Conservation (phyloP, 2,888 invertebrate genomes). For the Geophilus truncorum region DNA sequence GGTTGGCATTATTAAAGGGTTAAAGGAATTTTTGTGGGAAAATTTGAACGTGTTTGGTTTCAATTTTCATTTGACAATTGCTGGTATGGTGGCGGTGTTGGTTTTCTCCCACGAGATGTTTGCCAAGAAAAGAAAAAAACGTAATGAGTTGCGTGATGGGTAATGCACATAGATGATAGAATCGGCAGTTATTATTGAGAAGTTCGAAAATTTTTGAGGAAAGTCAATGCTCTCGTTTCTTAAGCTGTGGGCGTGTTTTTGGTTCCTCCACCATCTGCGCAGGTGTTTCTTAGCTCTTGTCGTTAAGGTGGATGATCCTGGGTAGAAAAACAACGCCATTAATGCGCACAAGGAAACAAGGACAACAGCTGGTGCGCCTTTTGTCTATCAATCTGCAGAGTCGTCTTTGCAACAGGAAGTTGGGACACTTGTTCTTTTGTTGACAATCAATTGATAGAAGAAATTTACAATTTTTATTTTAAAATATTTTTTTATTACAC, state of each 20-base stretch:
- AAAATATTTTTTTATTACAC: too few species aligned
- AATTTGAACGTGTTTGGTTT: neutral
- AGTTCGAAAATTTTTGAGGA: neutral
- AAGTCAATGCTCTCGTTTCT: conserved; percentile 23
- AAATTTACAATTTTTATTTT: neutral
- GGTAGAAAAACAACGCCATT: conserved; percentile 22
- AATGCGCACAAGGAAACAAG: conserved; percentile 22
- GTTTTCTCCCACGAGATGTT: neutral
- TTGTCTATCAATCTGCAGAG: conserved; percentile 17
- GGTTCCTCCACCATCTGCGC: conserved; percentile 12
- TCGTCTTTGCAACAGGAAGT: conserved; percentile 12
- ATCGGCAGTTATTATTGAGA: too few species aligned
- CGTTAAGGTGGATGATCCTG: conserved; percentile 23
- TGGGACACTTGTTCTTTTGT: neutral
- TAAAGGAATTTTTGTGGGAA: neutral
- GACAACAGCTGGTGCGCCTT: conserved; percentile 13
- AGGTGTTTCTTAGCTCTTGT: conserved; percentile 27
- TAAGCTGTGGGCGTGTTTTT: conserved; percentile 25
- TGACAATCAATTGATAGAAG: conserved; percentile 1
- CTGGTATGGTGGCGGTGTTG: neutral
- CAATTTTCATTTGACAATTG: neutral
- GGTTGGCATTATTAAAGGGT: neutral
- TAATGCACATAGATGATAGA: neutral
- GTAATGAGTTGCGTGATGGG: too few species aligned
- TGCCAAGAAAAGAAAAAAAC: neutral